Base-by-base conservation (phyloP, 2,113 vertebrate genomes). In the Hymenochirus boettgeri region DNA sequence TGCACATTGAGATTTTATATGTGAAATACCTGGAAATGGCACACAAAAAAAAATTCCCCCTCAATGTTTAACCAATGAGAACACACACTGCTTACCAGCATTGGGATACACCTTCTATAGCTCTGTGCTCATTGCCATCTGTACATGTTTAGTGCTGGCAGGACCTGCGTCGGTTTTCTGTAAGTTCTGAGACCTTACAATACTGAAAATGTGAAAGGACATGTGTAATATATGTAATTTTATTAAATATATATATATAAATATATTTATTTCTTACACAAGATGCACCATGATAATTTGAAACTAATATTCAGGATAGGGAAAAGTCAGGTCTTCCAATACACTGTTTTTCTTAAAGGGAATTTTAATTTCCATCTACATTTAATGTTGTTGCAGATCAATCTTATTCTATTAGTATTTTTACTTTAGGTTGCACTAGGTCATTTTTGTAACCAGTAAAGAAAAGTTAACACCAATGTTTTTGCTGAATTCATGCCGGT, bases 251-350 rank as follows among this genome's bases (percentile, higher is more conserved):
- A 42, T 42, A 15, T 42, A 31, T 4, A 15, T 42, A 48, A 3
- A 35, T 35, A 35, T 8, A 35, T 35, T 35, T 2, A 22, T 23
- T 22, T 21, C 19, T 48, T 23, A 48, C 27, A 23, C 10, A 10
- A 24, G 8, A 12, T 19, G 62, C 53, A 57, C 19, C 22, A 23
- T 29, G 47, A 24, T 42, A 18, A 53, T 13, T 22, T 4, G 47
- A 58, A 50, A 37, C 55, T 19, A 45, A 50, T 50, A 37, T 67
- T 59, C 64, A 60, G 65, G 65, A 47, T 52, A 29, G 17, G n/a
- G 18, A 33, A 21, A 33, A 42, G 57, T 60, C 76, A 61, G 69
- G 77, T 81, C 80, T 83, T 85, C 83, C 83, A 81, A 69, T 37
- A 11, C 12, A 27, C 2, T 29, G 73, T 73, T 78, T 61, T 71